Conservation (phyloP, 2,113 vertebrate species). For the Hyaena hyaena region DNA sequence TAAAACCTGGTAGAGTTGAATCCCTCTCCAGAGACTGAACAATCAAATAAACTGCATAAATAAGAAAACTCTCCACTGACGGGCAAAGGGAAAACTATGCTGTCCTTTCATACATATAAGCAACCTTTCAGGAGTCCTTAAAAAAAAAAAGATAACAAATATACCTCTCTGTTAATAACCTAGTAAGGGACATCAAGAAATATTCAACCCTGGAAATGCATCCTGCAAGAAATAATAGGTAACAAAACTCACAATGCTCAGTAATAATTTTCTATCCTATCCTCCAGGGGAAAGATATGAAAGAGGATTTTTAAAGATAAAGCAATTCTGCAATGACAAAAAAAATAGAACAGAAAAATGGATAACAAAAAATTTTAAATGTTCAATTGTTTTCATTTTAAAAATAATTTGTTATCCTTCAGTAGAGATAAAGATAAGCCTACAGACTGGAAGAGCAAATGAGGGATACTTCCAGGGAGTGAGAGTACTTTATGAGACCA, state of each 20-base stretch:
- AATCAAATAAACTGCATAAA: constrained; percentile 9
- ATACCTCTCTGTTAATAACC: constrained; percentile 12
- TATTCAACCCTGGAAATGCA: background rate
- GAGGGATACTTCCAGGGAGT: background rate
- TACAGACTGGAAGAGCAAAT: background rate
- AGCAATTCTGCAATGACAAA: background rate
- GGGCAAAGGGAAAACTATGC: background rate
- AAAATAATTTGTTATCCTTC: background rate
- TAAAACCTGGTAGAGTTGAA: background rate
- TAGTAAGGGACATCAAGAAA: constrained; percentile 25
- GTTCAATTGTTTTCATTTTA: background rate
- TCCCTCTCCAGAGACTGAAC: background rate
- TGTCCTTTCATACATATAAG: background rate
- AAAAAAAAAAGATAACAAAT: background rate
- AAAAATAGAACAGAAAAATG: background rate
- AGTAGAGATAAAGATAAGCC: background rate
- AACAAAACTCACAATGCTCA: background rate
- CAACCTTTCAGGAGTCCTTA: background rate
- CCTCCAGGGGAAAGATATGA: background rate
- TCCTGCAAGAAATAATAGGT: background rate
- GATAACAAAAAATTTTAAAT: background rate
- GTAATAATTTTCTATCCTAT: background rate
- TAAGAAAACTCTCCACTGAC: background rate
- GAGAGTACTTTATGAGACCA: background rate
- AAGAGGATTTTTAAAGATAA: background rate